Evolutionary conservation across 2,797 vertebrate genomes (phyloP).

Genomic region (Mormyrops boulengeri): DNA sequence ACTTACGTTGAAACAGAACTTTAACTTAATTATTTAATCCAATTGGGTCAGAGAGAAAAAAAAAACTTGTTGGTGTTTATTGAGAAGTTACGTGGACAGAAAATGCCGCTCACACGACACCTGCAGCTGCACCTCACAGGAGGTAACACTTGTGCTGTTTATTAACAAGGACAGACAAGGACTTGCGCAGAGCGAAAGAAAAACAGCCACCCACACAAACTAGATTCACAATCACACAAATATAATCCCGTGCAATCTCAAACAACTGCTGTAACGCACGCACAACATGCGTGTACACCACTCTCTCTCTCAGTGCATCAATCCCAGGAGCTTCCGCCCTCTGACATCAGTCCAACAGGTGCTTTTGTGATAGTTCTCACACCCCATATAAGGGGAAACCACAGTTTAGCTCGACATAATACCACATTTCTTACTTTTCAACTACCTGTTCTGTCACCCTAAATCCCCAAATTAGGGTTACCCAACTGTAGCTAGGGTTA

Average conservation of each 20-base stretch:
- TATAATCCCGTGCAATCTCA: neutral
- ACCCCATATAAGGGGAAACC: neutral
- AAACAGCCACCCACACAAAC: neutral
- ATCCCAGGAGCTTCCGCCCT: neutral
- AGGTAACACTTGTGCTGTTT: neutral
- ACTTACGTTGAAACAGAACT: neutral
- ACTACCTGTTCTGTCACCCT: neutral
- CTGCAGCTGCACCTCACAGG: neutral
- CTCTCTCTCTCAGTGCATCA: neutral
- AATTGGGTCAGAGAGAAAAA: neutral
- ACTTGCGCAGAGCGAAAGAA: neutral
- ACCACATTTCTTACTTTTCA: neutral
- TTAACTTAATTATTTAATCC: neutral
- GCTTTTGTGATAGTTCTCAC: neutral
- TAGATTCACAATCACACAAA: neutral
- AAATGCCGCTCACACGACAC: neutral
- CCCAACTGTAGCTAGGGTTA: neutral
- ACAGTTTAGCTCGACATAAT: neutral
- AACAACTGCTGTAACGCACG: neutral
- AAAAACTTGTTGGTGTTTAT: neutral
- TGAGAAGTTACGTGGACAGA: neutral
- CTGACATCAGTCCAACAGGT: neutral
- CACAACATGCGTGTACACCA: neutral
- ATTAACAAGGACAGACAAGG: neutral
- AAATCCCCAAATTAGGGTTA: neutral